A percentile compares a stretch with the other conserved stretches of the same genome.
phyloP scores from a whole-genome alignment of 2,888 invertebrate genomes.

The Nesidiocoris tenuis region DNA sequence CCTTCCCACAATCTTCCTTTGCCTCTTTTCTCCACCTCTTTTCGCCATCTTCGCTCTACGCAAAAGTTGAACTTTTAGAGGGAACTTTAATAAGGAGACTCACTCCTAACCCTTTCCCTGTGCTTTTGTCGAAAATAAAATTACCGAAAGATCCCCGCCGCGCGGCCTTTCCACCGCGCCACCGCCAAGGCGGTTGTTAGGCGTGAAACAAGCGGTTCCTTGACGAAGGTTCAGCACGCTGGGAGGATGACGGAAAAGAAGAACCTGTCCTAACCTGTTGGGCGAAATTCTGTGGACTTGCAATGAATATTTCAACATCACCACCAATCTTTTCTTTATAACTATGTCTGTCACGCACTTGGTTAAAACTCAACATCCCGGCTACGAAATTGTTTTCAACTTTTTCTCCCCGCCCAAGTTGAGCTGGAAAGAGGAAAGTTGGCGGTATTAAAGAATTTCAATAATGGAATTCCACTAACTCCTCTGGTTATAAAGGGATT shows the following conservation, averaged over 20 bases:
- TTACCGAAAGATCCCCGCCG: constrained; percentile 12
- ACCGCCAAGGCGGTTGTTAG: constrained; percentile 16
- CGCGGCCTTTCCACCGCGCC: neutral
- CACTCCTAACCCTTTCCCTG: neutral
- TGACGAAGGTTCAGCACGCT: neutral
- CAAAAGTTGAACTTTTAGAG: constrained; percentile 18
- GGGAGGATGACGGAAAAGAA: neutral
- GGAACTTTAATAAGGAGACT: constrained; percentile 31
- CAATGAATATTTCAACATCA: neutral
- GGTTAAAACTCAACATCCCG: neutral
- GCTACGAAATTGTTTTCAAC: neutral
- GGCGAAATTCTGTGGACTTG: neutral
- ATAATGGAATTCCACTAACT: neutral
- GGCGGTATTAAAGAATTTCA: neutral
- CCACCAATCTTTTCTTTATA: neutral
- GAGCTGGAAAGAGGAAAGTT: neutral
- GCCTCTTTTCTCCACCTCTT: neutral
- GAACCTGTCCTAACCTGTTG: neutral
- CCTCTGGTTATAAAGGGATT: neutral
- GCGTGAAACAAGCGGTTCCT: constrained; percentile 10
- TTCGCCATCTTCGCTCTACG: constrained; percentile 10
- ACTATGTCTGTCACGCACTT: neutral
- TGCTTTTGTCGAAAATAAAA: constrained; percentile 39
- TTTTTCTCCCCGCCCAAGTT: neutral
- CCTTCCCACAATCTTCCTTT: neutral